Evolutionary conservation across 2,113 vertebrate species (phyloP), one percentile per base, ranked within the genome.

Genomic region (Phrynosoma platyrhinos): DNA sequence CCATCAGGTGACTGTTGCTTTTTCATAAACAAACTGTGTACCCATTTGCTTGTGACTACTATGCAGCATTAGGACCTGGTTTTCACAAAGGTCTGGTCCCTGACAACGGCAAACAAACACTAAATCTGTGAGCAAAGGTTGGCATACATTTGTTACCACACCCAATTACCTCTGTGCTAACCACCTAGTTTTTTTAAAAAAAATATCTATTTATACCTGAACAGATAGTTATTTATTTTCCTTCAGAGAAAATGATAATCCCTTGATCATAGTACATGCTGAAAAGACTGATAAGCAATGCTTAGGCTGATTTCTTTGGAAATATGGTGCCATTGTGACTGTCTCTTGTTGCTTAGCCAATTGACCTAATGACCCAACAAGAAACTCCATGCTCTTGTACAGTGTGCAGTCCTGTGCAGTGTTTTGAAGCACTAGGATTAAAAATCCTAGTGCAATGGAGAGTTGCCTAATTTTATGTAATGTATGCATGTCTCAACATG

Each of bases 61-160:
- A 69, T 75, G 88, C 89, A 91, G 85, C 47, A 52, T 0, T 79
- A 87, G 90, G 83, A 89, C 80, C 78, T 0, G 2, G 40, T 27
- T 90, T 12, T 10, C 68, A 23, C 77, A 85, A 87, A 32, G 75
- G 55, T 55, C 87, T 62, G 36, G 62, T 66, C 87, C 82, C 68
- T 93, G 88, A 75, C 87, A 92, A 89, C 89, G 80, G 84, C 85
- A 94, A 94, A 92, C 55, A 93, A 85, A 88, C 87, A 87, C 88
- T 86, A 88, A 89, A 25, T 53, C 47, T 55, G n/a, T 83, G 88
- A 90, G 52, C 78, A 90, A 93, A 94, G 92, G 88, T 88, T 90
- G 90, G 71, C 23, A 71, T 4, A 6, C 9, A 72, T n/a, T 86
- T 40, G 7, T n/a, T 74, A 76, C 92, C 91, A 90, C 89, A 82